Percentiles rank a stretch among this genome's conserved stretches.
Evolutionary conservation across 2,113 vertebrate genomes (phyloP).

Genomic region (Casuarius casuarius): DNA sequence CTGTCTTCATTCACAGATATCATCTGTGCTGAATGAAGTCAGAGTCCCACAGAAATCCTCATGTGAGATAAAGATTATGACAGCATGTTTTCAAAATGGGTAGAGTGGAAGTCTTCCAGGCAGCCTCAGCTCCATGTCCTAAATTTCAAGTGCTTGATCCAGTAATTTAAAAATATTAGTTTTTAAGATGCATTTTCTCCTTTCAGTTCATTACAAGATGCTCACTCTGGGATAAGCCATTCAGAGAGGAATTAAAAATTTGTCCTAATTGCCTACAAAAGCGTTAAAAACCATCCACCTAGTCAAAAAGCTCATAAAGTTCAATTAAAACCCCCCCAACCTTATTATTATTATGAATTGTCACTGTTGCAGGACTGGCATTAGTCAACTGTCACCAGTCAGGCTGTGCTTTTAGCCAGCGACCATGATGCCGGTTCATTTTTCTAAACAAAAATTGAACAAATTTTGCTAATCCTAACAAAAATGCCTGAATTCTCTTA

Average conservation of each 20-base stretch:
- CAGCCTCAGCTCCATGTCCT: background rate
- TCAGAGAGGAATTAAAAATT: constrained; percentile 29
- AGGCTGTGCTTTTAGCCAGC: background rate
- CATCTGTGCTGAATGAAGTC: background rate
- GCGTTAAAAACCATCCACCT: constrained; percentile 11
- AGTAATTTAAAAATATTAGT: background rate
- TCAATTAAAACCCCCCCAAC: background rate
- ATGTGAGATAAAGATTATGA: background rate
- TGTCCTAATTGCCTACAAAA: background rate
- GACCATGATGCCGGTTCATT: background rate
- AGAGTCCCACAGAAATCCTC: background rate
- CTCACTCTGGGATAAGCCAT: background rate
- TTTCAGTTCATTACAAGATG: constrained; percentile 17
- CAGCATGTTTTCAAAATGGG: background rate
- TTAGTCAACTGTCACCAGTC: background rate
- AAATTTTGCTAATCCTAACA: background rate
- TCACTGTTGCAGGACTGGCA: background rate
- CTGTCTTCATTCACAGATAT: constrained; percentile 12
- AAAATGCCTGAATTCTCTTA: background rate
- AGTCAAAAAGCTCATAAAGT: background rate
- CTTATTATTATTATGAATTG: background rate
- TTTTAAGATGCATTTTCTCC: background rate
- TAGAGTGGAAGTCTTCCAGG: background rate
- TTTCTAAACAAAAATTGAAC: background rate
- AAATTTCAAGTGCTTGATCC: background rate